Conservation (phyloP, 2,888 invertebrate species). For the Scaeva pyrastri region DNA sequence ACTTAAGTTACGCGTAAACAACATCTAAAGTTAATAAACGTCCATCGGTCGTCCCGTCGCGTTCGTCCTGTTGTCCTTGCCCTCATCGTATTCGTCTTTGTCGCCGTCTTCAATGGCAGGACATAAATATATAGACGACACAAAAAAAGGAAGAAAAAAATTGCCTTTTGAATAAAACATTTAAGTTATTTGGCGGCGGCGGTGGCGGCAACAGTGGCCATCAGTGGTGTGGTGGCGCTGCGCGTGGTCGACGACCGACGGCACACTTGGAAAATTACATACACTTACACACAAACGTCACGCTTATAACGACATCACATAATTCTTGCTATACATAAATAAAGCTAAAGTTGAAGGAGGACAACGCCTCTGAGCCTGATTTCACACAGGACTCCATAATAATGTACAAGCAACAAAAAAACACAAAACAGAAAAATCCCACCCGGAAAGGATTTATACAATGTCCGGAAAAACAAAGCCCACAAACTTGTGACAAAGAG, state of each 20-base stretch:
- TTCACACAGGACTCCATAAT: not conserved
- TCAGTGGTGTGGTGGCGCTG: not conserved
- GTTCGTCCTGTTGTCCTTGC: too few relatives aligned
- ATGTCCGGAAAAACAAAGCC: constrained; percentile 9
- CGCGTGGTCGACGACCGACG: not conserved
- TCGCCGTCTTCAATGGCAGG: constrained; percentile 4
- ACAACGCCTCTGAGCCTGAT: constrained; percentile 1
- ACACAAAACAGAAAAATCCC: not conserved
- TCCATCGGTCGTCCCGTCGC: not conserved
- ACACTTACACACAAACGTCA: constrained; percentile 6
- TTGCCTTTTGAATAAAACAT: constrained; percentile 56
- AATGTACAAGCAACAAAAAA: not conserved
- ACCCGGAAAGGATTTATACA: not conserved
- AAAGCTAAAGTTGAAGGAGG: not conserved
- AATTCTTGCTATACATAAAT: not conserved
- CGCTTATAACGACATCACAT: constrained; percentile 15
- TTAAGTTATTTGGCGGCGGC: constrained; percentile 29
- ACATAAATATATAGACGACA: constrained; percentile 17
- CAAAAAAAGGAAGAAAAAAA: not conserved
- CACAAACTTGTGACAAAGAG: constrained; percentile 14
- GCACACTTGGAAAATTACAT: constrained; percentile 21
- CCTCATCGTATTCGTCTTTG: too few relatives aligned
- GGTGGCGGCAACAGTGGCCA: not conserved
- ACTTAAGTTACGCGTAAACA: constrained; percentile 57
- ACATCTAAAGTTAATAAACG: constrained; percentile 61